A percentile compares a stretch with the other conserved stretches of the same genome.
Evolutionary conservation across 2,888 invertebrate genomes (phyloP).

Genomic region (Epirrhoe alternata): DNA sequence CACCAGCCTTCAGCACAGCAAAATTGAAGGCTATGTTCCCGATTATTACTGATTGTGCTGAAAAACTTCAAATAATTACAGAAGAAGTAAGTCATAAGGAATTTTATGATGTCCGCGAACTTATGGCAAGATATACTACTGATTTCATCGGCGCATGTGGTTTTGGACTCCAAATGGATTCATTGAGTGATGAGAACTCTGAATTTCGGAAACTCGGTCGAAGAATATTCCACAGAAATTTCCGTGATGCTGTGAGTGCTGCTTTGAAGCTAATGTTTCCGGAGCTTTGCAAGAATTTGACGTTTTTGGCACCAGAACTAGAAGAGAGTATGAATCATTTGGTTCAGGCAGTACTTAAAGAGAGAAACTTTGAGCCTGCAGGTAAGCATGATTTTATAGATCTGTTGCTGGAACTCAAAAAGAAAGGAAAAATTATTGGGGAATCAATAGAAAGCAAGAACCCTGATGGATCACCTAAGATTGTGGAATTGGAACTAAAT

Average conservation of each 20-base stretch:
- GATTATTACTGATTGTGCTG: conserved; percentile 70
- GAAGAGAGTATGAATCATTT: conserved; percentile 62
- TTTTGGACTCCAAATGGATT: conserved; percentile 74
- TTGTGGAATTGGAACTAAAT: conserved; percentile 64
- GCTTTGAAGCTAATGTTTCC: conserved; percentile 69
- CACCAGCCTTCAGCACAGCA: conserved; percentile 72
- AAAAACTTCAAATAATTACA: conserved; percentile 65
- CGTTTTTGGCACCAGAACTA: conserved; percentile 62
- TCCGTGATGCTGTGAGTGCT: conserved; percentile 59
- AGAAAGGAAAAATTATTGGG: conserved; percentile 69
- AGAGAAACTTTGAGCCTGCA: conserved; percentile 66
- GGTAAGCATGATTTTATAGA: conserved; percentile 77
- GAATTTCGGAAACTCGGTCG: conserved; percentile 71
- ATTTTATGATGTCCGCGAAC: conserved; percentile 68
- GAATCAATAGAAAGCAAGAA: conserved; percentile 70
- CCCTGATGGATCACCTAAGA: conserved; percentile 64
- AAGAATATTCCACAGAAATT: conserved; percentile 66
- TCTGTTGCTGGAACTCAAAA: conserved; percentile 66
- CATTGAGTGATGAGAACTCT: conserved; percentile 68
- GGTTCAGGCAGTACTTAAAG: conserved; percentile 60
- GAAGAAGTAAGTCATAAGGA: conserved; percentile 60
- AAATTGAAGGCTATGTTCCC: conserved; percentile 78
- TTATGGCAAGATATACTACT: conserved; percentile 77
- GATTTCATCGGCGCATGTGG: conserved; percentile 77
- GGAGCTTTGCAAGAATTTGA: conserved; percentile 64